Base-by-base conservation (phyloP, 2,797 vertebrate species). In the Sandelia bainsii region DNA sequence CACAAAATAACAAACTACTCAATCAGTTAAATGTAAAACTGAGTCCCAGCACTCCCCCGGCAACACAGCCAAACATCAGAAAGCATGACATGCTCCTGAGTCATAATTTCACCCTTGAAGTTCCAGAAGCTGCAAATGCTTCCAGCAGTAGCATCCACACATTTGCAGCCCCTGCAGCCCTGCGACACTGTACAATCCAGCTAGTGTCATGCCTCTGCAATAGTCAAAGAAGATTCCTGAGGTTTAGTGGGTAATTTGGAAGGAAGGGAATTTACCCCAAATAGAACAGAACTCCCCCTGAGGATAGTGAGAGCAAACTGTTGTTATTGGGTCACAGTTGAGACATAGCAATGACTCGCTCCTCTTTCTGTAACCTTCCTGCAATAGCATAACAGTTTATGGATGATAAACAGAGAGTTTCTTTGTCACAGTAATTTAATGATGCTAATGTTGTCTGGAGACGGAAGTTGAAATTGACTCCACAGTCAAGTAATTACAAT, bases 181-280 rank as follows among this genome's bases (percentile, higher is more conserved):
- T 77, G 75, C 71, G 51, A 87, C 81, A 84, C 75, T 85, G 85
- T 86, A 88, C 72, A 73, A 72, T 70, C 81, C 83, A 89, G 88
- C 79, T 39, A 70, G 74, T 62, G 76, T 83, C 82, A 82, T 86
- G 81, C 83, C 84, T 75, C 80, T 81, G 87, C 87, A 73, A 78
- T 72, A 87, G 89, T 91, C 89, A 84, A 59, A 87, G 77, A 81
- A 45, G 65, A 84, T 89, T 88, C 69, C 80, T 51, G 66, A 85
- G 80, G 72, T 82, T 53, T 51, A 69, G 79, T 40, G 71, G 77
- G 80, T 90, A 88, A 92, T 91, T 87, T 87, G 74, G 82, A 87
- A 87, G 23, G 87, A 92, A 89, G 83, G 86, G 85, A 89, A 85
- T 89, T 90, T 89, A 88, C 87, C 87, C 86, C 87, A 93, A 93